These are phyloP conservation scores for Whitmania pigra DNA, from an alignment of 1,140 invertebrate species.

Conservation along the genomic window DNA sequence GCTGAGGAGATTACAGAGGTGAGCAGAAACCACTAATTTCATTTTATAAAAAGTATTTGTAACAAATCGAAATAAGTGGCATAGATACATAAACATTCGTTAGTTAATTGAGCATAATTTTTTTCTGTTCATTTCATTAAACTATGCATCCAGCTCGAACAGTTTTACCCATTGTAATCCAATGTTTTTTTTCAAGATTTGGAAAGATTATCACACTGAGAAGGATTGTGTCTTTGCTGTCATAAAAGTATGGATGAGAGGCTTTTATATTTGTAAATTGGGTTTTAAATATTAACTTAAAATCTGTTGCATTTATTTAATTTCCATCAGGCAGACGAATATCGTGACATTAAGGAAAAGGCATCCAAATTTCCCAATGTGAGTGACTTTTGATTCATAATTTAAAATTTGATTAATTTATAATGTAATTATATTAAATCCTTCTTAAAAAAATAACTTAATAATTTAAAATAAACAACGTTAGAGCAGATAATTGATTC, in stretches of 20 bases:
- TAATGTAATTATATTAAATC: too few species aligned
- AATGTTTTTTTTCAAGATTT: constrained; percentile 47
- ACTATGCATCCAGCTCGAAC: too few species aligned
- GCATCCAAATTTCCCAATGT: background rate
- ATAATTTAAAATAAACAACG: too few species aligned
- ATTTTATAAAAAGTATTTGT: too few species aligned
- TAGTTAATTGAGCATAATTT: too few species aligned
- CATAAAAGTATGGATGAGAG: constrained; percentile 45
- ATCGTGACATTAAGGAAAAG: too few species aligned
- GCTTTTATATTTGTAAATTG: too few species aligned
- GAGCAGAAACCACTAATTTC: constrained; percentile 10
- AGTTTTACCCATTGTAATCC: constrained; percentile 22
- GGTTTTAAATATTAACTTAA: too few species aligned
- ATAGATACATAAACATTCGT: background rate
- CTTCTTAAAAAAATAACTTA: too few species aligned
- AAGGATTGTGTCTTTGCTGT: constrained; percentile 62
- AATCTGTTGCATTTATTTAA: constrained; percentile 29
- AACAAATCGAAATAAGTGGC: too few species aligned
- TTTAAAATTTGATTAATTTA: background rate
- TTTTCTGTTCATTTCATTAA: too few species aligned
- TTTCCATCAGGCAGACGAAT: background rate
- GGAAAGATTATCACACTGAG: constrained; percentile 64
- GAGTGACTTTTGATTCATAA: constrained; percentile 5
- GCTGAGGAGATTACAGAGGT: constrained; percentile 54
- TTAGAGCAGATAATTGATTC: too few species aligned